Percentiles rank a stretch among this genome's conserved stretches.
Conservation (phyloP, 23 tunicate genomes). For the Clavelina lepadiformis region DNA sequence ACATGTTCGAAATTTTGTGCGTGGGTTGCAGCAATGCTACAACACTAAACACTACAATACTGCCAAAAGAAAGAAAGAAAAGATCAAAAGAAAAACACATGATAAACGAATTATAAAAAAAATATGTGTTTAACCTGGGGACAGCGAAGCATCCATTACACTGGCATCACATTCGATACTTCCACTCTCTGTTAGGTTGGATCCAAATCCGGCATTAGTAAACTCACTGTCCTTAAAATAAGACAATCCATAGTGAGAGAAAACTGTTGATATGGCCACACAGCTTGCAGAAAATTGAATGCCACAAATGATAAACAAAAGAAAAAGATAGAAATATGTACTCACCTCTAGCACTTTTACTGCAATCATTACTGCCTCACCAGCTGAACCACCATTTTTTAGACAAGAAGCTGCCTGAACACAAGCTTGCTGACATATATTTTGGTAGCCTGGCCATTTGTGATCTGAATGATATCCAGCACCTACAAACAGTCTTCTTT, state of each 20-base stretch:
- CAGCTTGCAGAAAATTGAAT: too few species aligned
- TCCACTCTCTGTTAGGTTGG: constrained; percentile 76
- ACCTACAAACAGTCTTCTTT: too few species aligned
- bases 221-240: constrained; percentile 61
- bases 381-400: constrained; percentile 62
- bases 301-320: background rate
- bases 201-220: constrained; percentile 87
- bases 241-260: background rate
- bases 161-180: constrained; percentile 87
- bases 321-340: background rate
- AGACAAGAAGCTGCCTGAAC: constrained; percentile 16
- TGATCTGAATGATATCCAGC: constrained; percentile 79
- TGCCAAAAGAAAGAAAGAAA: too few species aligned
- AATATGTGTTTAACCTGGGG: constrained; percentile 8
- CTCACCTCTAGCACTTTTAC: constrained; percentile 59
- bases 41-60: too few species aligned
- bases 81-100: background rate
- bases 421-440: constrained; percentile 45
- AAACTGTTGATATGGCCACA: background rate
- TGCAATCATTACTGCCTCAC: constrained; percentile 71
- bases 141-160: constrained; percentile 73
- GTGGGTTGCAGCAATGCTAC: too few species aligned
- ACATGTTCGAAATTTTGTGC: too few species aligned
- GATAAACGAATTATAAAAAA: background rate
- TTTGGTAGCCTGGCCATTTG: constrained; percentile 60